These are phyloP conservation scores for Temnopleurus reevesii DNA, from an alignment of 53 echinoderm and acorn worm species.

Conservation along the genomic window DNA sequence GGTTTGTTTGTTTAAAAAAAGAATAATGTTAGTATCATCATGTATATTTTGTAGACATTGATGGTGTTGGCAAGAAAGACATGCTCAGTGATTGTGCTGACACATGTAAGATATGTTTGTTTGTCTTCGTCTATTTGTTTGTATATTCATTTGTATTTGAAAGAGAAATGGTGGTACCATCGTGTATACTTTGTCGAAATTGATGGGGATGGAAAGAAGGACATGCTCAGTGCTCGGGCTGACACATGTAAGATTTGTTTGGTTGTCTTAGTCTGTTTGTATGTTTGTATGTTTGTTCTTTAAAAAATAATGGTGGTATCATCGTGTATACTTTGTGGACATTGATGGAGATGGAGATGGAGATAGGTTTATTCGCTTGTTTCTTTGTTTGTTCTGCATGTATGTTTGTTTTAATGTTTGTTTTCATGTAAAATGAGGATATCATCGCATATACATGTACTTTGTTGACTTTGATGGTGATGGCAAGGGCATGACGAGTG, in stretches of 20 bases:
- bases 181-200: constrained; percentile 65
- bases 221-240: constrained; percentile 59
- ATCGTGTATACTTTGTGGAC: constrained; percentile 64
- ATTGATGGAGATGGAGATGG: constrained; percentile 62
- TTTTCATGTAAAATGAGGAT: constrained; percentile 47
- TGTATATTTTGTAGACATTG: constrained; percentile 62
- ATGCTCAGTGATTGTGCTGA: constrained; percentile 62
- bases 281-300: no score
- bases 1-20: not conserved
- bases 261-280: no score
- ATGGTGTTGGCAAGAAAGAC: constrained; percentile 58
- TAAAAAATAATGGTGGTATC: constrained; percentile 58
- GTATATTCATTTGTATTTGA: no score
- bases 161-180: constrained; percentile 61
- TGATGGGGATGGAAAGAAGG: constrained; percentile 59
- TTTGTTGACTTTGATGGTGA: constrained; percentile 70
- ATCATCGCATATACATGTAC: constrained; percentile 61
- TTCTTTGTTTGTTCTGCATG: no score
- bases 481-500: no score
- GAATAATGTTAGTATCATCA: constrained; percentile 60
- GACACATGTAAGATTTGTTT: constrained; percentile 56
- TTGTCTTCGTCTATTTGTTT: no score
- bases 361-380: constrained; percentile 22
- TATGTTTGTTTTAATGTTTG: no score
- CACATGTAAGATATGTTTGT: constrained; percentile 48